Evolutionary conservation across 2,888 invertebrate species (phyloP), one percentile per base, ranked within the genome.

Genomic region (Crematogaster levior): DNA sequence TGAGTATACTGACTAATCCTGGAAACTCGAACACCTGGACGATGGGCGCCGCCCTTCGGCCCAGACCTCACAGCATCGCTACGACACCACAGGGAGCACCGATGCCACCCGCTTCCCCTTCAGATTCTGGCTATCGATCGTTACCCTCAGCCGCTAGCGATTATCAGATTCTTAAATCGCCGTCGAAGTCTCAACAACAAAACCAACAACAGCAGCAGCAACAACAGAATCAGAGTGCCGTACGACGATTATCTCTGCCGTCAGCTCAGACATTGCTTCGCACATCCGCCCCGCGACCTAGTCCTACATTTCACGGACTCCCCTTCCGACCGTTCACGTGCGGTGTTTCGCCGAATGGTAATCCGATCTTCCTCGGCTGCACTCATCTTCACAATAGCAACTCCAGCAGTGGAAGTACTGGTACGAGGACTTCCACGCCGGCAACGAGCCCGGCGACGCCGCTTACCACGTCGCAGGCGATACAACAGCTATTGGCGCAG

Each of bases 401-500:
- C 79, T 92, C 93, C 43, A 91, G 88, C 24, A 86, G 85, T 34
- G 80, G 85, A 43, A 90, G 91, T 81, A 85, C 89, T 77, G 90
- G 89, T 75, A 91, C 91, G 46, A 91, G 93, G 80, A 91, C 90
- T 5, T 92, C 93, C 12, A 94, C 94, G 6, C 92, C 94, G 4
- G 92, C 91, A 0, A 93, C 93, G 18, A 94, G 93, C 83, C 93
- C 94, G 2, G 93, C 93, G 3, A 93, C 92, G 60, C 91, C 91
- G 21, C 90, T 94, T 27, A 94, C 97, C 34, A 97, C 97, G 40
- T 95, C 97, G 0, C 97, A 97, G 88, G 97, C 97, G 9, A 96
- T 97, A 60, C 96, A 96, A 85, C 97, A 97, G 90, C 95, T 97
- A 68, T 95, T 97, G 82, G 95, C 96, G 90, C 96, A 97, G 93